These are phyloP conservation scores for Sapayoa aenigma DNA, from an alignment of 2,113 vertebrate genomes.

Conservation along the genomic window DNA sequence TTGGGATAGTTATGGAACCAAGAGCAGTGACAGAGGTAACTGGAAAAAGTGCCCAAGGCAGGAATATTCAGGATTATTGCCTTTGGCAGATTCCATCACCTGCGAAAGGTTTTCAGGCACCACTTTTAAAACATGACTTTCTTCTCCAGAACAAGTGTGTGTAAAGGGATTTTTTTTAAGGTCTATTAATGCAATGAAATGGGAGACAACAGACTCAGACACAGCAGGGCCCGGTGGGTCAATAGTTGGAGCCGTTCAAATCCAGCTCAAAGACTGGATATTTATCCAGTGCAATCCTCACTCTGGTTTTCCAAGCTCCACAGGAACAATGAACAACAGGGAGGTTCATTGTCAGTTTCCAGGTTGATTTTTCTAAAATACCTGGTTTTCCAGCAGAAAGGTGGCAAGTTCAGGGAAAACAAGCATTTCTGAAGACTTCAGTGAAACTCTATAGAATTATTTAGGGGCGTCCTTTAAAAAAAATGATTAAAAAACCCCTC, in stretches of 20 bases:
- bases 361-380: neutral
- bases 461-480: rapidly evolving
- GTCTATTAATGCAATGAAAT: neutral
- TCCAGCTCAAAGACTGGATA: rapidly evolving
- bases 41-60: neutral
- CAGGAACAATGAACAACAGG: neutral
- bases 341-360: neutral
- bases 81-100: neutral
- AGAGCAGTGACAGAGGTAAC: neutral
- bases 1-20: neutral
- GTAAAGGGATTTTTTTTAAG: neutral
- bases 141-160: neutral
- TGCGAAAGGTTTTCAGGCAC: too few relatives aligned
- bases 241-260: neutral
- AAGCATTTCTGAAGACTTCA: neutral
- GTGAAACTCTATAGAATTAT: neutral
- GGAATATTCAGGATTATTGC: neutral
- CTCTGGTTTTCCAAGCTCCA: neutral
- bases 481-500: neutral
- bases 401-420: neutral
- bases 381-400: neutral
- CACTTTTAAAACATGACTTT: neutral
- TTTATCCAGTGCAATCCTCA: neutral
- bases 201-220: neutral
- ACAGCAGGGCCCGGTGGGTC: neutral